phyloP scores from a whole-genome alignment of 2,113 vertebrate species.

The Stercorarius parasiticus region DNA sequence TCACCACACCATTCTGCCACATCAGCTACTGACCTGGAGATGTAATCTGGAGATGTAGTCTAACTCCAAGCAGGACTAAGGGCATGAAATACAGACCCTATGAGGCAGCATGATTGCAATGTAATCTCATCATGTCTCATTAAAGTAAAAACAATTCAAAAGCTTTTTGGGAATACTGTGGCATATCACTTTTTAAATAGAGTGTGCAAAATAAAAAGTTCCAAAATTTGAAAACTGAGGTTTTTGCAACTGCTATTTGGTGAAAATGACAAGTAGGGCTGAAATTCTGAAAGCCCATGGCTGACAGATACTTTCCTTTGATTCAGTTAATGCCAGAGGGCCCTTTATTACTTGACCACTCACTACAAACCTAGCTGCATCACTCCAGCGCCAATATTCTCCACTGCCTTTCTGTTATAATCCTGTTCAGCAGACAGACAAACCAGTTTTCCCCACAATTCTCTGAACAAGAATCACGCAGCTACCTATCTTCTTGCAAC shows the following conservation, averaged over 20 bases:
- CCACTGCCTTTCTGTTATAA: background rate
- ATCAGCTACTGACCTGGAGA: background rate
- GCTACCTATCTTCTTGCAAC: background rate
- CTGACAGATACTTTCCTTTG: background rate
- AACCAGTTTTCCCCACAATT: background rate
- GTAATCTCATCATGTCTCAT: background rate
- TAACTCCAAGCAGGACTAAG: background rate
- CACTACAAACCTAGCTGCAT: background rate
- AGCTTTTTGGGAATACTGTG: background rate
- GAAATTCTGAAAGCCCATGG: background rate
- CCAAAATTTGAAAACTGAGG: background rate
- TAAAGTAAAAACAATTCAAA: background rate
- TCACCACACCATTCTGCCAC: background rate
- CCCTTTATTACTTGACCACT: background rate
- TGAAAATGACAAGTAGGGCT: background rate
- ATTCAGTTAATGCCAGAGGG: background rate
- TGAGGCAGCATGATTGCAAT: background rate
- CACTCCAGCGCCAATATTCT: background rate
- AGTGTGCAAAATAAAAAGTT: background rate
- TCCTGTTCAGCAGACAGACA: background rate
- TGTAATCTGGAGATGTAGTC: background rate
- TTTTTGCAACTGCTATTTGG: background rate
- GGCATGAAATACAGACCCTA: background rate
- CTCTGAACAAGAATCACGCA: background rate
- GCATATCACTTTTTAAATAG: background rate